Percentiles rank a stretch among this genome's conserved stretches.
Conservation (phyloP, 2,888 invertebrate species). For the Pandemis cinnamomeana region DNA sequence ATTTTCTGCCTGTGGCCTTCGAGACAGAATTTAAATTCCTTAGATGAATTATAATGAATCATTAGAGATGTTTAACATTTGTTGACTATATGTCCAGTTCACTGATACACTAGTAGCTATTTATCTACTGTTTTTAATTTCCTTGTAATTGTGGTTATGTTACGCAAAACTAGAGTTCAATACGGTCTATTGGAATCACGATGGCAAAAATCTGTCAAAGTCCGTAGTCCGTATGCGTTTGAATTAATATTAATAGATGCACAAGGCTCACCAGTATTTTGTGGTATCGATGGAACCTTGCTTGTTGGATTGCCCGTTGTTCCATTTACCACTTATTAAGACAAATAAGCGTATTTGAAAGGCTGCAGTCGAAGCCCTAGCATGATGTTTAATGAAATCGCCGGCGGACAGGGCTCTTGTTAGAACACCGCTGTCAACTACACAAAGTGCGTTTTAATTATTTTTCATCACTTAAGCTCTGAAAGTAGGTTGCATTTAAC, state of each 20-base stretch:
- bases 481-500: too few relatives aligned
- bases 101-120: slow-evolving; percentile 35
- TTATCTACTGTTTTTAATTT: slow-evolving; percentile 31
- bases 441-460: neutral
- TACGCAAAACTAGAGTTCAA: slow-evolving; percentile 14
- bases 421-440: neutral
- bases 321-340: neutral
- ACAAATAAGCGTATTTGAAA: neutral
- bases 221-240: neutral
- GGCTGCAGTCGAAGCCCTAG: neutral
- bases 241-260: neutral
- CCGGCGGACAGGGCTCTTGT: neutral
- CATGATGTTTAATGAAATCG: neutral
- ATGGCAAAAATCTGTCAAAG: neutral
- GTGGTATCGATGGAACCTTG: too few relatives aligned
- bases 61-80: slow-evolving; percentile 45
- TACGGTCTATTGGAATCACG: slow-evolving; percentile 1
- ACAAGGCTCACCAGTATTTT: neutral
- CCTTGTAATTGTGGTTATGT: slow-evolving; percentile 11
- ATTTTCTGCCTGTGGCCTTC: slow-evolving; percentile 53
- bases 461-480: too few relatives aligned
- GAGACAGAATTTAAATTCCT: slow-evolving; percentile 50
- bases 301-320: neutral
- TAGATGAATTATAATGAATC: slow-evolving; percentile 45
- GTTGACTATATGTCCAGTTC: slow-evolving; percentile 42